Conservation (phyloP, 2,113 vertebrate species). For the Paramisgurnus dabryanus region DNA sequence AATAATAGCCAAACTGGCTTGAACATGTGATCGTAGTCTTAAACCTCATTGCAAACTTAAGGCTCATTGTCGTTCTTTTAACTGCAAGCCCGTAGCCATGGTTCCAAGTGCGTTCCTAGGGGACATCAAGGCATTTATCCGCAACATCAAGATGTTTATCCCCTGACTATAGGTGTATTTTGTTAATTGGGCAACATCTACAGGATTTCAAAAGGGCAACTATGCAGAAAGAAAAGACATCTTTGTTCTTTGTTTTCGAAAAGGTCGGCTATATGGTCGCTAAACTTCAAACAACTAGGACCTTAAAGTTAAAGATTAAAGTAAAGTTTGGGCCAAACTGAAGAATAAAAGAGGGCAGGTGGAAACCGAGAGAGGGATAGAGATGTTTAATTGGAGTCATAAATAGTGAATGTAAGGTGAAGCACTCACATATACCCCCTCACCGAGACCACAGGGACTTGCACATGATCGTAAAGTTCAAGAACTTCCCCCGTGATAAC, state of each 20-base stretch:
- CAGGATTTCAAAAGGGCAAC: not conserved
- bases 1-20: not conserved
- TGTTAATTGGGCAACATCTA: conserved; percentile 11
- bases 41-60: conserved; percentile 4
- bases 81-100: conserved; percentile 18
- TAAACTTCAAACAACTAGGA: not conserved
- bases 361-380: not conserved
- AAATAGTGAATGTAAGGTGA: conserved; percentile 14
- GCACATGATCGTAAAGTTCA: conserved; percentile 43
- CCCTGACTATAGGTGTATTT: not conserved
- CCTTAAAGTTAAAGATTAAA: not conserved
- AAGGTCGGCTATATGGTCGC: not conserved
- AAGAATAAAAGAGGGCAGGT: not conserved
- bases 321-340: not conserved
- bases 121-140: not conserved
- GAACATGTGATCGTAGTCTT: not conserved
- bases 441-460: not conserved
- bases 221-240: not conserved
- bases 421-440: not conserved
- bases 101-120: conserved; percentile 10
- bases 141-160: conserved; percentile 14
- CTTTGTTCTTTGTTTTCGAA: not conserved
- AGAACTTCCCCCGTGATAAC: conserved; percentile 44
- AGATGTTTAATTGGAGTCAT: conserved; percentile 24
- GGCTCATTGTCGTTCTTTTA: conserved; percentile 31